These are phyloP conservation scores for Abramis brama DNA, from an alignment of 2,113 vertebrate genomes.

Conservation along the genomic window DNA sequence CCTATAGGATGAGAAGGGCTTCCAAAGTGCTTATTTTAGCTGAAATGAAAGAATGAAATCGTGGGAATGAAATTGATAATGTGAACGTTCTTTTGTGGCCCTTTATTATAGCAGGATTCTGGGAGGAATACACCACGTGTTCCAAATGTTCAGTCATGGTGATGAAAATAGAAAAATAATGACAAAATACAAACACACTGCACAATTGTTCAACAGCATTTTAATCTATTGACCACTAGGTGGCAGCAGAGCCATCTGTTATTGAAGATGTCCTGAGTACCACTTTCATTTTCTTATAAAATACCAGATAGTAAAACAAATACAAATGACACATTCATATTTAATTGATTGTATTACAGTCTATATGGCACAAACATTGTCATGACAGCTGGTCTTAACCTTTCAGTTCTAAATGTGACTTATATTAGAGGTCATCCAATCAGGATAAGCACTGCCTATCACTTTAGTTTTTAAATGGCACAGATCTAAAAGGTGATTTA, in stretches of 20 bases:
- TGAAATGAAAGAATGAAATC: neutral
- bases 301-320: neutral
- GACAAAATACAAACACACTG: neutral
- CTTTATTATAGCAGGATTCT: neutral
- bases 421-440: too few relatives aligned
- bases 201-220: neutral
- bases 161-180: neutral
- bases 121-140: neutral
- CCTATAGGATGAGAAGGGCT: neutral
- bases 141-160: neutral
- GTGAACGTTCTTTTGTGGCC: too few relatives aligned
- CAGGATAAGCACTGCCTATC: too few relatives aligned
- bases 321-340: neutral
- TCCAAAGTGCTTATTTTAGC: neutral
- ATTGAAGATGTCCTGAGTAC: neutral
- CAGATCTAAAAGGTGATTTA: neutral
- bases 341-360: neutral
- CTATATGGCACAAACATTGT: neutral
- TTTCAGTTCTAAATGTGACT: too few relatives aligned
- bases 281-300: neutral
- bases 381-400: neutral
- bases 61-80: neutral
- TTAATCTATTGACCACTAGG: neutral
- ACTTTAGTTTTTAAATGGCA: too few relatives aligned
- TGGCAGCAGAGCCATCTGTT: slow-evolving; percentile 30